These are phyloP conservation scores for Pollenia angustigena DNA, from an alignment of 2,888 invertebrate species.

Conservation along the genomic window DNA sequence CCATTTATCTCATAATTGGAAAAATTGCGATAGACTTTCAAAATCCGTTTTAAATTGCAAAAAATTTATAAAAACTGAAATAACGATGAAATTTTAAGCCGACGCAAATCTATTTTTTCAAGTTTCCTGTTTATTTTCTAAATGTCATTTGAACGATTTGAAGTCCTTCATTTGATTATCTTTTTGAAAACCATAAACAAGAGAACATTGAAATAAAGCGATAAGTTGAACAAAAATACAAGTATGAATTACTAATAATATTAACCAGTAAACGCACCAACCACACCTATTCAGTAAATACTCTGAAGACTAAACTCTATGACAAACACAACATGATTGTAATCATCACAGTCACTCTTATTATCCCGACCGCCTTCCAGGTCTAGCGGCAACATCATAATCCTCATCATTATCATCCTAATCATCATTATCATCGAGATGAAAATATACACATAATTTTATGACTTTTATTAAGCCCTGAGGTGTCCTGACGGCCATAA, in stretches of 20 bases:
- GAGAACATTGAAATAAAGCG: not conserved
- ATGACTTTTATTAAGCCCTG: constrained; percentile 57
- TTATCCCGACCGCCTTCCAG: not conserved
- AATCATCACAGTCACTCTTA: not conserved
- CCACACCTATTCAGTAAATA: constrained; percentile 60
- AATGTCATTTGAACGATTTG: no score
- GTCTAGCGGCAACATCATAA: not conserved
- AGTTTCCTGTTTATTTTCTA: no score
- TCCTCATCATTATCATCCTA: constrained; percentile 22
- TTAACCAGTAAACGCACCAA: constrained; percentile 4
- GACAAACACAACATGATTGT: not conserved
- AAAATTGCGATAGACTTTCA: no score
- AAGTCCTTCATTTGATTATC: no score
- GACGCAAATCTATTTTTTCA: no score
- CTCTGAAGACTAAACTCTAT: not conserved
- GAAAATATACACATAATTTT: constrained; percentile 43
- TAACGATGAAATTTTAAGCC: no score
- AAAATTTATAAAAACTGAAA: no score
- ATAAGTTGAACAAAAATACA: not conserved
- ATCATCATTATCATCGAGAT: constrained; percentile 22
- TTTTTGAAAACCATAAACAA: no score
- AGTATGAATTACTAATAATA: not conserved
- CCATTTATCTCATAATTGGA: no score
- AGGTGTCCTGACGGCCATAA: constrained; percentile 59
- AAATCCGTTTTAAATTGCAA: no score